Percentiles rank a stretch among this genome's conserved stretches.
Evolutionary conservation across 2,797 vertebrate genomes (phyloP).

Genomic region (Ctenosaura bakeri): DNA sequence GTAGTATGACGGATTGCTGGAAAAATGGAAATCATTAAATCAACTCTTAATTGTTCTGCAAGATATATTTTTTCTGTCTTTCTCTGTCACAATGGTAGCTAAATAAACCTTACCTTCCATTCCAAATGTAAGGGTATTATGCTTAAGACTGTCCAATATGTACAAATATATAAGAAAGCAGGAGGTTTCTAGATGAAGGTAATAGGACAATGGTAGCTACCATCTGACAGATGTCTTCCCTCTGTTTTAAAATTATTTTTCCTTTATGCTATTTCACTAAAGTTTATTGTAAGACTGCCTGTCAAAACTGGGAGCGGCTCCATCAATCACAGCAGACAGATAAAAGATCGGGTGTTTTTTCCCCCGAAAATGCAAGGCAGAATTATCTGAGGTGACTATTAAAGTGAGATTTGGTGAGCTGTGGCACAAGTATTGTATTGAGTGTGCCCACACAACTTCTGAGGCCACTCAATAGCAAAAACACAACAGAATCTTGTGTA

Average conservation of each 20-base stretch:
- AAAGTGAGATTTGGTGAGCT: conserved; percentile 13
- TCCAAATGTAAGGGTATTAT: background rate
- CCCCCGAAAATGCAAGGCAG: background rate
- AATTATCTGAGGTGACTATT: conserved; percentile 13
- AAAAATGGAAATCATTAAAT: conserved; percentile 39
- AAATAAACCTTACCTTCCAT: conserved; percentile 25
- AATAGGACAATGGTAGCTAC: background rate
- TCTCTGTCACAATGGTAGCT: background rate
- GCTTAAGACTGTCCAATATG: background rate
- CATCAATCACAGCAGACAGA: conserved; percentile 17
- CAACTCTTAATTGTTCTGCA: conserved; percentile 24
- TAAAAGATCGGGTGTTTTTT: background rate
- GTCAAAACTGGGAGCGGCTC: conserved; percentile 11
- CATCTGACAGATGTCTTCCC: background rate
- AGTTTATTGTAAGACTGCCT: conserved; percentile 28
- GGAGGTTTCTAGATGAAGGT: background rate
- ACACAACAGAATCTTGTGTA: too few species aligned
- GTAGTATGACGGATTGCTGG: background rate
- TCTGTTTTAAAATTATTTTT: conserved; percentile 33
- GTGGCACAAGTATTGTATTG: background rate
- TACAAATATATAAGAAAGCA: background rate
- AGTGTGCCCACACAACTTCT: too few species aligned
- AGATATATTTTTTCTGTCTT: conserved; percentile 2
- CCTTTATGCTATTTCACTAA: conserved; percentile 21
- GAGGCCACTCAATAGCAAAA: background rate